Base-by-base conservation (phyloP, 2,797 vertebrate species). In the Remorina albescens region DNA sequence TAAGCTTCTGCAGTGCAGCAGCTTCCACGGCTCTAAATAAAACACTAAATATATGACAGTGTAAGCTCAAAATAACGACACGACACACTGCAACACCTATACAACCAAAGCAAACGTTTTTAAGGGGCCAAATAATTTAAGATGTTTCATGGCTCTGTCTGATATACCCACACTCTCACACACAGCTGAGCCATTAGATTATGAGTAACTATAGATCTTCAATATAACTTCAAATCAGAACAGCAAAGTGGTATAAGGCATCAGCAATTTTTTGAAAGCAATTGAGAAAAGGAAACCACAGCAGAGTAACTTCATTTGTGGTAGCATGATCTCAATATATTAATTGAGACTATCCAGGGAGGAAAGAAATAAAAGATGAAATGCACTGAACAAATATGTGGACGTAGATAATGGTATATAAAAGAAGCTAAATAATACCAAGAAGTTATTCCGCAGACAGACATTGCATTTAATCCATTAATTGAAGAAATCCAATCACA, bases 401-500 rank as follows among this genome's bases (percentile, higher is more conserved):
- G 41, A 69, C 28, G 16, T 4, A 55, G 19, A 56, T n/a, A 21
- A 58, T 69, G 23, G 47, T 37, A 50, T 36, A 59, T 61, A 44
- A 68, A 68, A 51, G 73, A 39, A 58, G 25, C 12, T 8, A 46
- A 25, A 57, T 62, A 37, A 28, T 16, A 46, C 47, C 15, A 42
- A 39, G 66, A 66, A 25, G 37, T 59, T 18, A 41, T 76, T 82
- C 56, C 67, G 75, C 39, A 79, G 59, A 82, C 53, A 65, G 41
- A n/a, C 32, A 44, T 62, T 34, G 12, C 75, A 70, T 80, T 69
- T 61, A 78, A 88, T 79, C 69, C 76, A 55, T 81, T 78, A 73
- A 78, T 23, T 78, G 57, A 67, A 68, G 26, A 64, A 86, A 83
- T 78, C 76, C 51, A 86, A 86, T 86, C 68, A 79, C 28, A 62